A percentile compares a stretch with the other conserved stretches of the same genome.
These are phyloP conservation scores for Pleuronectes platessa DNA, from an alignment of 2,113 vertebrate species.

Conservation along the genomic window DNA sequence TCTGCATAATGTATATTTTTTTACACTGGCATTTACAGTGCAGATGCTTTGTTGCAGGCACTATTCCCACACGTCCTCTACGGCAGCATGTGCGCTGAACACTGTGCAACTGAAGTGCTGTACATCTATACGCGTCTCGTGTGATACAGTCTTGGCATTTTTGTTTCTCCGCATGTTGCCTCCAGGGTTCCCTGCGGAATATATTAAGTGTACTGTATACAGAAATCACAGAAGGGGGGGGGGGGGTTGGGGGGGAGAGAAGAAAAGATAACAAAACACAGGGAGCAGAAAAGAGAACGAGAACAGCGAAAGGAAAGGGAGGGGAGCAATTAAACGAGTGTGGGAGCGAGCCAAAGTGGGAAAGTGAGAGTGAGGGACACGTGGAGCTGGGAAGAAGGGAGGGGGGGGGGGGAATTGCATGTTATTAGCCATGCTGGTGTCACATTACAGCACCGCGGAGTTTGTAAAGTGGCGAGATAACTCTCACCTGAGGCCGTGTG, in stretches of 20 bases:
- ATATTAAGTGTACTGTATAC: conserved; percentile 35
- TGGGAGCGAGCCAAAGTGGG: conserved; percentile 16
- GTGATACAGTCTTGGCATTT: conserved; percentile 39
- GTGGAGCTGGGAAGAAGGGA: conserved; percentile 14
- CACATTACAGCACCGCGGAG: conserved; percentile 53
- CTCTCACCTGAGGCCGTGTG: conserved; percentile 60
- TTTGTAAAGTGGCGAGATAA: conserved; percentile 67
- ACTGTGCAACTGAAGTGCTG: conserved; percentile 41
- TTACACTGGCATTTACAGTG: conserved; percentile 34
- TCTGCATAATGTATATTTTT: conserved; percentile 40
- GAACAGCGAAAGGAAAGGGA: conserved; percentile 6
- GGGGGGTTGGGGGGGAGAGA: background rate
- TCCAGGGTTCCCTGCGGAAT: conserved; percentile 52
- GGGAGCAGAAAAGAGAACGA: conserved; percentile 22
- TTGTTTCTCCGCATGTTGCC: conserved; percentile 46
- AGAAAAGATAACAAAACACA: conserved; percentile 10
- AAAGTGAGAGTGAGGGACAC: conserved; percentile 13
- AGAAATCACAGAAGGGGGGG: conserved; percentile 38
- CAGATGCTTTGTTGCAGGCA: conserved; percentile 32
- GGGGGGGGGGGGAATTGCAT: conserved; percentile 6
- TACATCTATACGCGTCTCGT: conserved; percentile 47
- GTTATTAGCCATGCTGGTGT: conserved; percentile 64
- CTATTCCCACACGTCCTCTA: conserved; percentile 48
- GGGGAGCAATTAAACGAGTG: conserved; percentile 35
- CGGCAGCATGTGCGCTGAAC: conserved; percentile 15